A percentile compares a stretch with the other conserved stretches of the same genome.
These are phyloP conservation scores for Holothuria scabra DNA, from an alignment of 53 echinoderm and acorn worm genomes.

Conservation along the genomic window DNA sequence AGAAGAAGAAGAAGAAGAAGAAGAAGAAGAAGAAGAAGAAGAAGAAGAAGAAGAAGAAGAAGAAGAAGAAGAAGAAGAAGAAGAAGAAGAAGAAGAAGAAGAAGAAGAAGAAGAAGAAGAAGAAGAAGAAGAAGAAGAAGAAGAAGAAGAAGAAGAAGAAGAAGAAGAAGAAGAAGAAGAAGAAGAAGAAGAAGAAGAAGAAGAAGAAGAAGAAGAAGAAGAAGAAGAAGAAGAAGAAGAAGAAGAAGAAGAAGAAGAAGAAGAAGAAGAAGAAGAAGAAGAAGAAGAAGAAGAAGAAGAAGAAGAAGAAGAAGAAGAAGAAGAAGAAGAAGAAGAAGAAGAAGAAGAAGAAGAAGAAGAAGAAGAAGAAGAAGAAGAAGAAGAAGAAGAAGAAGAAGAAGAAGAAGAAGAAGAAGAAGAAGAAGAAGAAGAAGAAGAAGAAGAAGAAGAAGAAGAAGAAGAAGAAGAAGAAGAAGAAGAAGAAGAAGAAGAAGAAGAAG, in stretches of 20 bases:
- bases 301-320: constrained; percentile 19
- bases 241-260: constrained; percentile 10
- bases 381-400: constrained; percentile 18
- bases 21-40: neutral
- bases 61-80: neutral
- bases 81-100: constrained; percentile 3
- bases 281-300: constrained; percentile 18
- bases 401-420: constrained; percentile 32
- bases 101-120: constrained; percentile 4
- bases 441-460: constrained; percentile 32
- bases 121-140: neutral
- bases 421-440: constrained; percentile 37
- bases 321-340: constrained; percentile 14
- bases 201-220: constrained; percentile 3
- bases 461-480: neutral
- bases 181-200: neutral
- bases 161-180: constrained; percentile 3
- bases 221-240: constrained; percentile 19
- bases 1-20: neutral
- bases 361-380: constrained; percentile 17
- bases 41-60: neutral
- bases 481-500: neutral
- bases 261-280: constrained; percentile 21
- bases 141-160: constrained; percentile 2
- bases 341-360: constrained; percentile 11